Conservation (phyloP, 2,797 vertebrate genomes). For the Glyptemys insculpta region DNA sequence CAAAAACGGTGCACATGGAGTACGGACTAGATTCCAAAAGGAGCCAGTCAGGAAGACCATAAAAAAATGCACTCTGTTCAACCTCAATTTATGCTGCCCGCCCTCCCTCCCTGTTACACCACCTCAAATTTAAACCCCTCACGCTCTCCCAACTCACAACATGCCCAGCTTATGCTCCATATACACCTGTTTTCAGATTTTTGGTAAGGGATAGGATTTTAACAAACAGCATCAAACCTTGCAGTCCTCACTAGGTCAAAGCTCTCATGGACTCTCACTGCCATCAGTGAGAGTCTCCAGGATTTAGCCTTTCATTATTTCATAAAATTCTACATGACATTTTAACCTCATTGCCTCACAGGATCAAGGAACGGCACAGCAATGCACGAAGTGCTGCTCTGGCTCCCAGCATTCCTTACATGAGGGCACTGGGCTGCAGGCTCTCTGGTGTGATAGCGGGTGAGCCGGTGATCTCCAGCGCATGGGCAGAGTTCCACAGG, state of each 20-base stretch:
- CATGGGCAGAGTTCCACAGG: conserved; percentile 89
- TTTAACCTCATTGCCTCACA: not conserved
- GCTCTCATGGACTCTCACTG: not conserved
- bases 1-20: not conserved
- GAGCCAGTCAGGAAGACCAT: not conserved
- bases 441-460: conserved; percentile 86
- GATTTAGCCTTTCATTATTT: not conserved
- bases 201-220: not conserved
- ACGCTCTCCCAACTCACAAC: not conserved
- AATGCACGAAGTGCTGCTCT: not conserved
- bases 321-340: not conserved
- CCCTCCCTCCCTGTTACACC: not conserved
- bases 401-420: conserved; percentile 84
- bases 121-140: not conserved
- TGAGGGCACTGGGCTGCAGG: conserved; percentile 84
- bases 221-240: not conserved
- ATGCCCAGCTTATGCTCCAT: not conserved
- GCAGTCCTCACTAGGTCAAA: not conserved
- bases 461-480: conserved; percentile 73
- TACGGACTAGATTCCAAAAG: not conserved
- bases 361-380: not conserved
- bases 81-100: accelerated
- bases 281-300: not conserved
- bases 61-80: not conserved
- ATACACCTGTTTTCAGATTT: not conserved